Base-by-base conservation (phyloP, 23 tunicate species). In the Ciona savignyi region DNA sequence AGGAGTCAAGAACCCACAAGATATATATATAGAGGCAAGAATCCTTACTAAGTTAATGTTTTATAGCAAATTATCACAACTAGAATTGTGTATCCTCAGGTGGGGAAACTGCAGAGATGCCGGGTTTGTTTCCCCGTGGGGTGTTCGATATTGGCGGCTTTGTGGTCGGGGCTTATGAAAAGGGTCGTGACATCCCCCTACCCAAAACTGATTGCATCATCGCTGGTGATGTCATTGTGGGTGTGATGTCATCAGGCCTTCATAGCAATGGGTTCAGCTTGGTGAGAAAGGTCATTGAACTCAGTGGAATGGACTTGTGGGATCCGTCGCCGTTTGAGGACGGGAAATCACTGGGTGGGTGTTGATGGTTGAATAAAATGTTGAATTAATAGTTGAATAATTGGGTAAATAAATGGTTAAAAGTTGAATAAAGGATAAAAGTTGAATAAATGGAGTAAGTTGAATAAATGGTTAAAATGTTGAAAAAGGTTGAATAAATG, bases 51-150 rank as follows among this genome's bases (percentile, higher is more conserved):
- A n/a, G n/a, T n/a, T n/a, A n/a, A n/a, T n/a, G n/a, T n/a, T n/a
- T n/a, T n/a, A n/a, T n/a, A n/a, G n/a, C n/a, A n/a, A n/a, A n/a
- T n/a, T n/a, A n/a, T n/a, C n/a, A n/a, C n/a, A n/a, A n/a, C n/a
- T n/a, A n/a, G n/a, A n/a, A n/a, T n/a, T 3, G 34, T 32, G 29
- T n/a, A n/a, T n/a, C n/a, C n/a, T 1, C 1, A 84, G 89, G 89
- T 67, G 96, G 96, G 22, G 96, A 88, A 72, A 88, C 96, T 0
- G 96, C 96, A 4, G 96, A 88, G 62, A 88, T 88, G 96, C 96
- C 96, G 1, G 96, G 96, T 0, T 68, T 88, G 86, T 88, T 82
- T 62, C 2, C 27, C 0, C 20, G 35, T 1, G 60, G 60, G 0
- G 4, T 42, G 0, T 88, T 66, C 65, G 96, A 88, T 35, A 71